Conservation (phyloP, 2,113 vertebrate species). For the Mastomys coucha region DNA sequence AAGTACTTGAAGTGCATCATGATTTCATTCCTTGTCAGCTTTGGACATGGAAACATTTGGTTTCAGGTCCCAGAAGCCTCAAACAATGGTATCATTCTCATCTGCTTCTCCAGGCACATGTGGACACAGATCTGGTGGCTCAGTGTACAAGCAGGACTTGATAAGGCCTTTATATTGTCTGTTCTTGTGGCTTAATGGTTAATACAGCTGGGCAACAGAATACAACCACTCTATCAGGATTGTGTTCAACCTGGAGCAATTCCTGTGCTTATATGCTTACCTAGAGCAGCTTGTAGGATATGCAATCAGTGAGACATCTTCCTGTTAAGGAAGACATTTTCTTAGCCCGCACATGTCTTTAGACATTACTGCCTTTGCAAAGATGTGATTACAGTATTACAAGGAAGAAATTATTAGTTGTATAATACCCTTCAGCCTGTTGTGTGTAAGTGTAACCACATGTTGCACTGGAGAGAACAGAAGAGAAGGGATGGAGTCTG, state of each 20-base stretch:
- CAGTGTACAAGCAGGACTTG: background rate
- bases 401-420: constrained; percentile 47
- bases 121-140: background rate
- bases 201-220: constrained; percentile 52
- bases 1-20: background rate
- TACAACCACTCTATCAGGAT: constrained; percentile 19
- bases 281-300: constrained; percentile 60
- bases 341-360: constrained; percentile 39
- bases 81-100: background rate
- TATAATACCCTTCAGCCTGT: background rate
- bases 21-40: constrained; percentile 9
- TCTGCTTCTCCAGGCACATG: background rate
- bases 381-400: constrained; percentile 51
- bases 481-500: constrained; percentile 37
- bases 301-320: constrained; percentile 57
- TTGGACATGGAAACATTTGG: background rate
- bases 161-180: background rate
- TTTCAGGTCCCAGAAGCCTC: background rate
- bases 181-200: constrained; percentile 54
- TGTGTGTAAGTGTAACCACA: constrained; percentile 48
- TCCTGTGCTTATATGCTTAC: constrained; percentile 73
- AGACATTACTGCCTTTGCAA: constrained; percentile 54
- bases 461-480: constrained; percentile 21
- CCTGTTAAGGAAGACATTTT: constrained; percentile 48
- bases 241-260: constrained; percentile 65